Percentiles rank a stretch among this genome's conserved stretches.
Evolutionary conservation across 2,113 vertebrate genomes (phyloP).

Genomic region (Macaca nemestrina): DNA sequence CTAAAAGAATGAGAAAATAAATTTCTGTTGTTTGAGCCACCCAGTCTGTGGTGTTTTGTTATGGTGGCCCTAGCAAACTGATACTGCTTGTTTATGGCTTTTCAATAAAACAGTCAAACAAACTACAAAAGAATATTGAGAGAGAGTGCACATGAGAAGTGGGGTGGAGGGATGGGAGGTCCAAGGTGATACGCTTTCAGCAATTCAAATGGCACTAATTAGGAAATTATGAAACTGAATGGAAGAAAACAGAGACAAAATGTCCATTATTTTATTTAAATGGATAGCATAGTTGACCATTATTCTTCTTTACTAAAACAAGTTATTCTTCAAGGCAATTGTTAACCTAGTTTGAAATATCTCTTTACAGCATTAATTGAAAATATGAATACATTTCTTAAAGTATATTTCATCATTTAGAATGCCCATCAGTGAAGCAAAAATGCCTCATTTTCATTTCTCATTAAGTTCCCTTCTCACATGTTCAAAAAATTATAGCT

Average conservation of each 20-base stretch:
- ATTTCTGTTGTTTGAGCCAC: not conserved
- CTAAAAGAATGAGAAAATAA: not conserved
- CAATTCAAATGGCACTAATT: not conserved
- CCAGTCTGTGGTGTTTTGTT: not conserved
- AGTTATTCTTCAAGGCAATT: slow-evolving; percentile 6
- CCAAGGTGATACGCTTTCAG: not conserved
- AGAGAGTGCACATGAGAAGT: not conserved
- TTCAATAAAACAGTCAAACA: not conserved
- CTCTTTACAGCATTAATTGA: slow-evolving; percentile 4
- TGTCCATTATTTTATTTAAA: not conserved
- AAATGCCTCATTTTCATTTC: not conserved
- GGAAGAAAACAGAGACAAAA: not conserved
- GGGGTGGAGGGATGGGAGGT: no score
- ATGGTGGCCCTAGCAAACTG: not conserved
- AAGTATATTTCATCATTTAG: not conserved
- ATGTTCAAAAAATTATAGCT: not conserved
- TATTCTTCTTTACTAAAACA: not conserved
- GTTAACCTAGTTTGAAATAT: slow-evolving; percentile 3
- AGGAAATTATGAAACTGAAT: not conserved
- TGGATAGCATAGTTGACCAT: not conserved
- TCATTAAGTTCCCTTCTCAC: not conserved
- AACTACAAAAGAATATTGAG: not conserved
- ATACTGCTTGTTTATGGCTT: not conserved
- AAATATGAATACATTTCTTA: not conserved
- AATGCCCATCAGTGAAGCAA: not conserved